Percentiles rank a stretch among this genome's conserved stretches.
Conservation (phyloP, 53 echinoderm and acorn worm species). For the Luidia sarsii region DNA sequence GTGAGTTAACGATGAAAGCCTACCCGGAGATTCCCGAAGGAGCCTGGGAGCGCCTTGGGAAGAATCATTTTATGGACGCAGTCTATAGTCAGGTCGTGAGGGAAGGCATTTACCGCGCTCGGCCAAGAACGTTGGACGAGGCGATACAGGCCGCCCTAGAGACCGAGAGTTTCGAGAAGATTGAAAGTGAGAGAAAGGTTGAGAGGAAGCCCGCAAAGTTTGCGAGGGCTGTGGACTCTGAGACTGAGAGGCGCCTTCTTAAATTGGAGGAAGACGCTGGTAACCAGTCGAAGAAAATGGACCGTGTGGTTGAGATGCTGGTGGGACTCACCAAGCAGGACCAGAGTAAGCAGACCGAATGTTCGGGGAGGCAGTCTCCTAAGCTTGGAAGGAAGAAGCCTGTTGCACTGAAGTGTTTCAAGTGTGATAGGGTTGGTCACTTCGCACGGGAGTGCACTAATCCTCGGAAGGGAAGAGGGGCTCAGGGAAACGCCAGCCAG, state of each 20-base stretch:
- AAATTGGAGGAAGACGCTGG: slow-evolving; percentile 3
- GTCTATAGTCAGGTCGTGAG: not conserved
- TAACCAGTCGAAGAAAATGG: not conserved
- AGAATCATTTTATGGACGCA: slow-evolving; percentile 2
- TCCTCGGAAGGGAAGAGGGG: not conserved
- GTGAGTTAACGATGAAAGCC: slow-evolving; percentile 1
- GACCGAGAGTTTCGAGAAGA: slow-evolving; percentile 10
- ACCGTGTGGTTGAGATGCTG: not conserved
- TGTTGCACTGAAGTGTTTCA: too few relatives aligned
- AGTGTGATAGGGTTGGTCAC: too few relatives aligned
- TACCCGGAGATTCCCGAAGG: not conserved
- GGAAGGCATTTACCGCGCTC: not conserved
- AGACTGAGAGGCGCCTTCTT: not conserved
- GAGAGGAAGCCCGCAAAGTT: not conserved
- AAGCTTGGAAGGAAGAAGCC: too few relatives aligned
- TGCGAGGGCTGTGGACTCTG: slow-evolving; percentile 16
- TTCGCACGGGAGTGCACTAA: not conserved
- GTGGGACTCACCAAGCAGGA: too few relatives aligned
- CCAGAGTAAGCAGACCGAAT: too few relatives aligned
- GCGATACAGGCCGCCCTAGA: slow-evolving; percentile 29
- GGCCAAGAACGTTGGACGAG: slow-evolving; percentile 17
- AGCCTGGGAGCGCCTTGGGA: slow-evolving; percentile 18
- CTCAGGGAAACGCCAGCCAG: not conserved
- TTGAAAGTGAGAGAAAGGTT: not conserved
- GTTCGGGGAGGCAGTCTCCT: too few relatives aligned